Evolutionary conservation across 2,888 invertebrate genomes (phyloP), one percentile per base, ranked within the genome.

Genomic region (Timema podura): DNA sequence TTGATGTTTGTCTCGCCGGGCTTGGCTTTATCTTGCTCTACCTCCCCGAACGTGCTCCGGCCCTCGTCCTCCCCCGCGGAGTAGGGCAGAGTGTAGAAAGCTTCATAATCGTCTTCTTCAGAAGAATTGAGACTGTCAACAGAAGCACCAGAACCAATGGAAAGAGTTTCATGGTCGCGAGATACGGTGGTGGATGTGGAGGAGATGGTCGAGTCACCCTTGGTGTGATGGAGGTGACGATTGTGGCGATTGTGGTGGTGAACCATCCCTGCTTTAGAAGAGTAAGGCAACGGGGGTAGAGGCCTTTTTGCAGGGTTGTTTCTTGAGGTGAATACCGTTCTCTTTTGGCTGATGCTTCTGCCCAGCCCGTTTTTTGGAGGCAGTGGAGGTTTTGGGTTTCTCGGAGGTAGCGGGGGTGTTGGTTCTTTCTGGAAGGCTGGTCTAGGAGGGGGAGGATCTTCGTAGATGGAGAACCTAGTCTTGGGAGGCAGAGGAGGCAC

Each of bases 91-190:
- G 81, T 82, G 67, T 75, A 74, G 66, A 76, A 74, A 9, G 74
- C 71, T 79, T 85, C 84, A 74, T 84, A 83, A 77, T 85, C 61
- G 9, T 45, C 61, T 6, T 45, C 61, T 45, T 61, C 85, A 78
- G 85, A 85, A 79, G 83, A 82, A 77, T 81, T 76, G 11, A 75
- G 81, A 75, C 81, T 82, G 77, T 80, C 80, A 79, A 81, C 84
- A 83, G 85, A 85, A 83, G 84, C 83, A 81, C 83, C 83, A 79
- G 81, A 77, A 78, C 81, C 81, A 80, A 79, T 71, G 48, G 74
- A 72, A 45, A 72, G 65, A 59, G 73, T 70, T 67, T 72, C 73
- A 46, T 61, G 48, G 48, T 73, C 71, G 13, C 65, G 68, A 48
- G 71, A 73, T 15, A 46, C 79, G n/a, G 66, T 46, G 49, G 71